A percentile compares a stretch with the other conserved stretches of the same genome.
Evolutionary conservation across 2,797 vertebrate genomes (phyloP).

Genomic region (Euphonia xanthogaster): DNA sequence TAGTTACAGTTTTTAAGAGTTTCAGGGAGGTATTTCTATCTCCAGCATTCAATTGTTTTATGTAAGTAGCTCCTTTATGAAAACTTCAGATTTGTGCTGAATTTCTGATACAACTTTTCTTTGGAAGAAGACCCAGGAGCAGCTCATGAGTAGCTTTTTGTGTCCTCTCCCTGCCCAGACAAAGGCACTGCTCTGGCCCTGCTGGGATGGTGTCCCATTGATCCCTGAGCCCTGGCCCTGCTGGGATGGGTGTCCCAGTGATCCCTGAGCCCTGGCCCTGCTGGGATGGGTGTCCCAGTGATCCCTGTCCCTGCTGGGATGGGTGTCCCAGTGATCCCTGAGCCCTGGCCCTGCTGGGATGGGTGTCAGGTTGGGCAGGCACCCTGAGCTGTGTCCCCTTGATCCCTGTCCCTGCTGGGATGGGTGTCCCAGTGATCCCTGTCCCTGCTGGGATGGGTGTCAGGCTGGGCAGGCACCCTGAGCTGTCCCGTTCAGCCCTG

Average conservation of each 20-base stretch:
- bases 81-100: background rate
- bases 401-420: background rate
- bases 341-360: background rate
- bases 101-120: background rate
- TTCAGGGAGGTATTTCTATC: background rate
- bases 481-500: background rate
- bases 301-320: background rate
- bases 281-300: background rate
- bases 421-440: background rate
- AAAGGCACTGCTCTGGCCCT: background rate
- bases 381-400: no score
- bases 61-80: background rate
- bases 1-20: background rate
- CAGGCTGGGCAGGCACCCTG: no score
- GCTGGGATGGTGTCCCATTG: background rate
- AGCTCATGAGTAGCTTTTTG: background rate
- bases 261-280: background rate
- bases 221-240: background rate
- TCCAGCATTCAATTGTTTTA: background rate
- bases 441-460: background rate
- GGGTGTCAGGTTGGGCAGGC: no score
- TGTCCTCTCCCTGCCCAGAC: background rate
- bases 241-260: rapidly evolving
- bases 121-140: background rate
- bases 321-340: no score